A percentile compares a stretch with the other conserved stretches of the same genome.
Evolutionary conservation across 2,113 vertebrate genomes (phyloP).

Genomic region (Chloropsis hardwickii): DNA sequence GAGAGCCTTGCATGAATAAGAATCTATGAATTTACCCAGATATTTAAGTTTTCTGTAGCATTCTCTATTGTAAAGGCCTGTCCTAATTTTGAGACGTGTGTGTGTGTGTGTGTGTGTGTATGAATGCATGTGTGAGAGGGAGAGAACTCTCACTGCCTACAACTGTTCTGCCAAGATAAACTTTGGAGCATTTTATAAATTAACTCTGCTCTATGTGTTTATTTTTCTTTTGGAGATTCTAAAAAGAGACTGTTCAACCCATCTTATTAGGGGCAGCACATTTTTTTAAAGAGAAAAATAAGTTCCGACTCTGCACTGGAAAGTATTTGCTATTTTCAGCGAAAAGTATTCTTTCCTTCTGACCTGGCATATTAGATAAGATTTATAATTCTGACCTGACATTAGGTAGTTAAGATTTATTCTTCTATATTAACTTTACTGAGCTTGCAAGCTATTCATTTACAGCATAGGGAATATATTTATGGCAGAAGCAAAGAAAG

Average conservation of each 20-base stretch:
- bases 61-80: constrained; percentile 12
- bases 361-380: constrained; percentile 56
- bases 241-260: constrained; percentile 66
- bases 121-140: background rate
- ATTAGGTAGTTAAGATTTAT: constrained; percentile 69
- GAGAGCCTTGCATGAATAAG: background rate
- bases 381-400: constrained; percentile 71
- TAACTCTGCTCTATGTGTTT: constrained; percentile 72
- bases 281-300: constrained; percentile 53
- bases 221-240: constrained; percentile 72
- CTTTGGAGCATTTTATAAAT: constrained; percentile 72
- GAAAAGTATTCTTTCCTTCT: constrained; percentile 62
- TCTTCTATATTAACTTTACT: constrained; percentile 55
- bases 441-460: constrained; percentile 55
- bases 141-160: constrained; percentile 60
- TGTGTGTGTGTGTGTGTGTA: background rate
- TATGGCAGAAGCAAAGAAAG: constrained; percentile 54
- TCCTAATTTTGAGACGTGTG: background rate
- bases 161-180: constrained; percentile 69
- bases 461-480: constrained; percentile 54
- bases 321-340: constrained; percentile 66
- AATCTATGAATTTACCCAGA: background rate
- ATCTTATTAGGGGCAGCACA: constrained; percentile 58
- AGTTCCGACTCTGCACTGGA: constrained; percentile 45
- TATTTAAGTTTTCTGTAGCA: background rate